Conservation (phyloP, 1,140 invertebrate genomes). For the Meloidogyne hapla region DNA sequence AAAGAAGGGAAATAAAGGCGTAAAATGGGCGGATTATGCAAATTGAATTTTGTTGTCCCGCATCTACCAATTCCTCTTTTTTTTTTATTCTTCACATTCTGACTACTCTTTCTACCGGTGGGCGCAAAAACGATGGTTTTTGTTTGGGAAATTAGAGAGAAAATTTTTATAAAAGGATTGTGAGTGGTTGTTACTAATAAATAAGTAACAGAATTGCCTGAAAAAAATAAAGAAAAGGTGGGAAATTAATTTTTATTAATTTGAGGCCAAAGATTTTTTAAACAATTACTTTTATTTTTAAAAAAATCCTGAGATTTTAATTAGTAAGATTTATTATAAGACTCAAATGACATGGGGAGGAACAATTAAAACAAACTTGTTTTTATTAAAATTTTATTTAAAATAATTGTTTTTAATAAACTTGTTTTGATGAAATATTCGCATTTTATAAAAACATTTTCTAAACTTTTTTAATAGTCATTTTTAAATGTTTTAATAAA, state of each 20-base stretch:
- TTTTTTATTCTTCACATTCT: neutral
- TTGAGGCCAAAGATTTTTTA: neutral
- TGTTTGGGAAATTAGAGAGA: neutral
- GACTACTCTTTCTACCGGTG: neutral
- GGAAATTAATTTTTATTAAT: neutral
- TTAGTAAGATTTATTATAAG: neutral
- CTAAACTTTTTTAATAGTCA: too few species aligned
- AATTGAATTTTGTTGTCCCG: slow-evolving; percentile 24
- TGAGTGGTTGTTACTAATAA: too few species aligned
- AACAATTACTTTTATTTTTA: neutral
- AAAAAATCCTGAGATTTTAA: neutral
- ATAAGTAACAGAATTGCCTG: too few species aligned
- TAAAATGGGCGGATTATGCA: slow-evolving; percentile 19
- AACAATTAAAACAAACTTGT: too few species aligned
- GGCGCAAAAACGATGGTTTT: neutral
- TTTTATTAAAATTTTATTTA: too few species aligned
- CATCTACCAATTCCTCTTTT: too few species aligned
- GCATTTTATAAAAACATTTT: too few species aligned
- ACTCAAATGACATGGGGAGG: too few species aligned
- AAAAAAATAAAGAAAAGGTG: too few species aligned
- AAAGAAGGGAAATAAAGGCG: neutral
- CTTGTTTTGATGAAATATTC: neutral
- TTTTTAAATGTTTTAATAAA: neutral
- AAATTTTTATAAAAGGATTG: neutral
- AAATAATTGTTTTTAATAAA: neutral